A percentile compares a stretch with the other conserved stretches of the same genome.
These are phyloP conservation scores for Brachionus asplanchnoidis DNA, from an alignment of 1,140 invertebrate genomes.

Conservation along the genomic window DNA sequence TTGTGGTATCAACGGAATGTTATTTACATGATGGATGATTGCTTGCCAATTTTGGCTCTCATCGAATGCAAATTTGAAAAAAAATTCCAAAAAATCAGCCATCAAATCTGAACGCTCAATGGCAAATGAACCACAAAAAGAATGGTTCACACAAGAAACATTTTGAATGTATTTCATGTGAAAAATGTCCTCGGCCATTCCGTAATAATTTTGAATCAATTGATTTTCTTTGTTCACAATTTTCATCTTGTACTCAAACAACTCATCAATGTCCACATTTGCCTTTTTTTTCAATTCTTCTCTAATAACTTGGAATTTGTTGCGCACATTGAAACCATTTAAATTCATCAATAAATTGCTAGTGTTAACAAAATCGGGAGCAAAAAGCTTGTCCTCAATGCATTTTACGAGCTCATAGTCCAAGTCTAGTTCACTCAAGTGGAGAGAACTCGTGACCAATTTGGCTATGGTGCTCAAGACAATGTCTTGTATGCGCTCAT, in stretches of 20 bases:
- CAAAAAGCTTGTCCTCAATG: not conserved
- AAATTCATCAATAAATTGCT: not conserved
- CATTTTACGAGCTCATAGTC: not conserved
- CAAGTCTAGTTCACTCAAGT: not conserved
- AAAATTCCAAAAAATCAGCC: not conserved
- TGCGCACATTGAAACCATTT: not conserved
- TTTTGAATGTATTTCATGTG: not conserved
- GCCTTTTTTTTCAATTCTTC: not conserved
- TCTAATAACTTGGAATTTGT: not conserved
- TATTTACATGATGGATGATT: not conserved
- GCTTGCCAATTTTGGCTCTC: not conserved
- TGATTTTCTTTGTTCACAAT: not conserved
- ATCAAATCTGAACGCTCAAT: not conserved
- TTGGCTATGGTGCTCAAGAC: not conserved
- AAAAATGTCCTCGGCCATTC: not conserved
- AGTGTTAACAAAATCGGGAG: not conserved
- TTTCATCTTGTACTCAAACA: not conserved
- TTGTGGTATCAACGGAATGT: not conserved
- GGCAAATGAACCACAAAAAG: not conserved
- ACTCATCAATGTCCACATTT: not conserved
- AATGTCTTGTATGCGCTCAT: not conserved
- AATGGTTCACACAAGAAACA: not conserved
- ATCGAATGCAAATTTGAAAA: slow-evolving; percentile 38
- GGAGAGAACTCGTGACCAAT: not conserved
- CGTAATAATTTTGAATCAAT: not conserved